These are phyloP conservation scores for Entomyzon cyanotis DNA, from an alignment of 2,113 vertebrate species.

Conservation along the genomic window DNA sequence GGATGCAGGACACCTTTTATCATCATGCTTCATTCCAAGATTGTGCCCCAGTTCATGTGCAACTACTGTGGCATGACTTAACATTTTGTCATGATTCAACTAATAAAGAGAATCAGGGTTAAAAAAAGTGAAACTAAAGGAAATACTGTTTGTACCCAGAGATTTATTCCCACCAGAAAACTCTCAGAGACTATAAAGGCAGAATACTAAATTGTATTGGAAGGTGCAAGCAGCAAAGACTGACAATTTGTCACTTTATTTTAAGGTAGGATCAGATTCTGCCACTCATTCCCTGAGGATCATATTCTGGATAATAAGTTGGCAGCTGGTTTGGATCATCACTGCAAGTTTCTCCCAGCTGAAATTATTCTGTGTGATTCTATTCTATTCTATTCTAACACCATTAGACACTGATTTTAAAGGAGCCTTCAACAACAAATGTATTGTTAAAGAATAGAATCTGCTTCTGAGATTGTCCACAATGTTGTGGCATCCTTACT, in stretches of 20 bases:
- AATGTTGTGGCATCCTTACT: background rate
- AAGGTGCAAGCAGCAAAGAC: background rate
- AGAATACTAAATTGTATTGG: background rate
- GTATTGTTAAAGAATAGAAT: background rate
- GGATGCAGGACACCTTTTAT: constrained; percentile 38
- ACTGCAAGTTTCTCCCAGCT: background rate
- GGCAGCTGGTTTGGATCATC: background rate
- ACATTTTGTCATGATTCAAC: constrained; percentile 40
- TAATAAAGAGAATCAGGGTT: constrained; percentile 49
- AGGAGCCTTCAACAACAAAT: background rate
- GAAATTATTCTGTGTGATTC: background rate
- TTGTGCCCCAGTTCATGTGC: constrained; percentile 91
- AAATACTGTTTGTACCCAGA: background rate
- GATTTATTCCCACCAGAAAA: background rate
- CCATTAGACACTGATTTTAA: background rate
- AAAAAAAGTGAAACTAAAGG: background rate
- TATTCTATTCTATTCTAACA: background rate
- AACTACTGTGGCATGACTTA: constrained; percentile 74
- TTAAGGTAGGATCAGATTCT: background rate
- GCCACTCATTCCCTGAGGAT: background rate
- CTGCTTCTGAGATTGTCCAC: background rate
- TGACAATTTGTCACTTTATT: background rate
- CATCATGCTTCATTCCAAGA: constrained; percentile 86
- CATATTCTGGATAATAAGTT: background rate
- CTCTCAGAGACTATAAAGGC: background rate